Conservation (phyloP, 1,140 invertebrate genomes). For the Procambarus virginalis region DNA sequence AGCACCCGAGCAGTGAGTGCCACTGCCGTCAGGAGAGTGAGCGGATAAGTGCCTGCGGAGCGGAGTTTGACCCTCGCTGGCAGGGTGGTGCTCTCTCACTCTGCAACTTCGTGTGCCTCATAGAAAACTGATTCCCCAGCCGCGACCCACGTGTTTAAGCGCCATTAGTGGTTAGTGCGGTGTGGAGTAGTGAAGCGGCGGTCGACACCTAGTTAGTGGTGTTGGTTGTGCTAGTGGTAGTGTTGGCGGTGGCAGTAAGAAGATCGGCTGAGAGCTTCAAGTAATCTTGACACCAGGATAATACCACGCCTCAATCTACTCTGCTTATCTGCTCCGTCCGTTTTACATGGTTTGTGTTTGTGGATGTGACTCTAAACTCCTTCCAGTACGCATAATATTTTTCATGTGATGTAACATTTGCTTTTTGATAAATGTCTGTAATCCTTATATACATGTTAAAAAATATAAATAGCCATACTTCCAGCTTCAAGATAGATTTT, state of each 20-base stretch:
- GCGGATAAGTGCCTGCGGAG: background rate
- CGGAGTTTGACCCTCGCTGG: constrained; percentile 20
- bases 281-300: background rate
- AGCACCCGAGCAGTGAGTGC: background rate
- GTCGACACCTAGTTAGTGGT: constrained; percentile 11
- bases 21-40: background rate
- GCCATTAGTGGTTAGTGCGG: constrained; percentile 50
- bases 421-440: too few species aligned
- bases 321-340: background rate
- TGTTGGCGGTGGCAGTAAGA: background rate
- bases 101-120: constrained; percentile 24
- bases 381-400: background rate
- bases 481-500: too few species aligned
- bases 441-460: too few species aligned
- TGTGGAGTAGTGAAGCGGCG: constrained; percentile 19
- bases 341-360: background rate
- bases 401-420: too few species aligned
- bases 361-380: background rate
- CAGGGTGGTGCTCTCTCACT: constrained; percentile 36
- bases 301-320: background rate
- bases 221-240: background rate
- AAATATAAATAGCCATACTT: too few species aligned
- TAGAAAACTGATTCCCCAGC: constrained; percentile 47
- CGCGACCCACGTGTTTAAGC: constrained; percentile 58
- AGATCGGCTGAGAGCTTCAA: background rate